Evolutionary conservation across 1,140 invertebrate species (phyloP).

Genomic region (Cydia strobilella): DNA sequence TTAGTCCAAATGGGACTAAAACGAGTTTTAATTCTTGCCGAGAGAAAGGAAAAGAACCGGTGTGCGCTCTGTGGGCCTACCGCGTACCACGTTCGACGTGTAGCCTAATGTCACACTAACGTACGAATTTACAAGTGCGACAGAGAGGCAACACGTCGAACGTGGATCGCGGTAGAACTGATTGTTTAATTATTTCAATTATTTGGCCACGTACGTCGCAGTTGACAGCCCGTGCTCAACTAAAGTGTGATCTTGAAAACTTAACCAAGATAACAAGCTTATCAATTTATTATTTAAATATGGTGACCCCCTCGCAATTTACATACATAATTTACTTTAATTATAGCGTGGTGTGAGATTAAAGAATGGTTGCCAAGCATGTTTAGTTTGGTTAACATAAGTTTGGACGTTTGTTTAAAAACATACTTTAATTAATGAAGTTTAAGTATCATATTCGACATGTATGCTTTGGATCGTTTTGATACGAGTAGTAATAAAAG

Average conservation of each 20-base stretch:
- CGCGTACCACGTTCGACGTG: no score
- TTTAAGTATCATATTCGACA: no score
- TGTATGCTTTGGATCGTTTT: no score
- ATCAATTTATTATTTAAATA: slow-evolving; percentile 26
- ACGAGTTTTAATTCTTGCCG: slow-evolving; percentile 36
- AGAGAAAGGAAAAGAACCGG: slow-evolving; percentile 44
- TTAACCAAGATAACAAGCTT: slow-evolving; percentile 3
- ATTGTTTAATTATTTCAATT: no score
- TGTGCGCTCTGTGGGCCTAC: slow-evolving; percentile 28
- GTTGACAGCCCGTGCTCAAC: neutral
- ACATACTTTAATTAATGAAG: neutral
- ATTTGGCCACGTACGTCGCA: slow-evolving; percentile 18
- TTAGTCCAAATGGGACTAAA: slow-evolving; percentile 39
- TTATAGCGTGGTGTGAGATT: neutral
- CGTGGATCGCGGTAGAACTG: no score
- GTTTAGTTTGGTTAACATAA: neutral
- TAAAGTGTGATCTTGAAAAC: slow-evolving; percentile 7
- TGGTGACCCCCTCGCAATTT: slow-evolving; percentile 26
- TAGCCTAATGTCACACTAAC: no score
- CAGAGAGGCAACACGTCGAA: no score
- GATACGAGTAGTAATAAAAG: no score
- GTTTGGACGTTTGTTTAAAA: neutral
- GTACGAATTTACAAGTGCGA: no score
- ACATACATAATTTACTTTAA: slow-evolving; percentile 10
- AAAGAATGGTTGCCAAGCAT: neutral